Evolutionary conservation across 2,113 vertebrate genomes (phyloP), one percentile per base, ranked within the genome.

Genomic region (Lepus americanus): DNA sequence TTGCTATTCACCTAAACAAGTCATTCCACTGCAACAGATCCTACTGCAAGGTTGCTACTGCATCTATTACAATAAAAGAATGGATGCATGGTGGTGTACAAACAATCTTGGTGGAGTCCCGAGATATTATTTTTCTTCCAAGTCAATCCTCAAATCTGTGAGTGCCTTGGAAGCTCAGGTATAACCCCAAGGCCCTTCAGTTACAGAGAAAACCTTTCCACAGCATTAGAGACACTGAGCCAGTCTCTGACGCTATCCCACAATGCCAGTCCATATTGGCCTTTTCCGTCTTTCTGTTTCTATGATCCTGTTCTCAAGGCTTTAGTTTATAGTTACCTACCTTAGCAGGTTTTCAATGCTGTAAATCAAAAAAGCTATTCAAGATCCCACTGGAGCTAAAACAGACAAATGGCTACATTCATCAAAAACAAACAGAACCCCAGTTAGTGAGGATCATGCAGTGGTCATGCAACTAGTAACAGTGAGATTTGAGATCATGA

Each of bases 31-130:
- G 51, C 0, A 91, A 66, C n/a, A 69, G 25, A 80, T 16, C 31
- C 36, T 72, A 55, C 84, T n/a, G 67, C 94, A 87, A 95, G 82
- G 73, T 64, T 94, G 53, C 33, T 9, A 73, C 39, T 74, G 27
- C 72, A 77, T 53, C 67, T 87, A 74, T 67, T 63, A 51, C 9
- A n/a, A 76, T 64, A 23, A 84, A 59, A 49, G 59, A 70, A 69
- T 4, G 9, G 31, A 39, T 25, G 31, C 0, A 31, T 3, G 23
- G 36, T 6, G 33, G 73, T 51, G 53, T 49, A 77, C 66, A 69
- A 72, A 73, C 76, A 31, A 27, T 88, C 59, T 69, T 73, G 59
- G 49, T 25, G 5, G 66, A 63, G 44, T 23, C 19, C 27, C 39
- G n/a, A 72, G 78, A 85, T 5, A 5, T 20, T 14, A 12, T 76